Conservation (phyloP, 2,888 invertebrate species). For the Melanchra persicariae region DNA sequence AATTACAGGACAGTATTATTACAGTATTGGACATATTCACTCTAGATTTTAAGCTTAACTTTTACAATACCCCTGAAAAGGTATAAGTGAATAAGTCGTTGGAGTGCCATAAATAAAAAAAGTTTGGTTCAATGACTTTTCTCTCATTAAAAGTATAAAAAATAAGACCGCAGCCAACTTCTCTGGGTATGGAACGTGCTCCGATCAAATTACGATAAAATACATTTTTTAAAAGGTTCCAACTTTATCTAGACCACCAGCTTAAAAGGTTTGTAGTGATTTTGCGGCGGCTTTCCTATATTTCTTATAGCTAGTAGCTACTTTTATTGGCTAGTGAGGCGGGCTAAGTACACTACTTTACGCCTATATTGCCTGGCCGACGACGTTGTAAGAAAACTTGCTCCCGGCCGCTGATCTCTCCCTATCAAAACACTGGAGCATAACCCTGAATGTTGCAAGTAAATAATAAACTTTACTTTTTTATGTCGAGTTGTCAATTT, state of each 20-base stretch:
- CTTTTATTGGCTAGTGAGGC: constrained; percentile 73
- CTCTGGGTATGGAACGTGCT: constrained; percentile 39
- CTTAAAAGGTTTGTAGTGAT: constrained; percentile 69
- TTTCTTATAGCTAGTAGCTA: constrained; percentile 68
- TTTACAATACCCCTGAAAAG: no score
- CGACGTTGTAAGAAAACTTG: constrained; percentile 72
- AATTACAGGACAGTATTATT: no score
- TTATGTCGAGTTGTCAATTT: constrained; percentile 61
- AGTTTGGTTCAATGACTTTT: constrained; percentile 12
- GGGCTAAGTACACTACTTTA: constrained; percentile 74
- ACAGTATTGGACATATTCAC: no score
- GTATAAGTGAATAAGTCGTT: no score
- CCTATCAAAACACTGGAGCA: constrained; percentile 72
- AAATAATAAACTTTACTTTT: constrained; percentile 60
- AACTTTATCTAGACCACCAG: constrained; percentile 60
- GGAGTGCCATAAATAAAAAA: not conserved
- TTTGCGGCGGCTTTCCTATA: constrained; percentile 60
- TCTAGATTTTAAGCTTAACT: no score
- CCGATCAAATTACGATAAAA: constrained; percentile 64
- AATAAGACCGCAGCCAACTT: constrained; percentile 48
- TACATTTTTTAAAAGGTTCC: constrained; percentile 55
- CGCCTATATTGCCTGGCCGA: constrained; percentile 69
- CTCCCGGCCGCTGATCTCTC: constrained; percentile 66
- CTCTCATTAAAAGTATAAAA: constrained; percentile 53
- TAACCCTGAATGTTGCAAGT: constrained; percentile 56